Percentiles rank a stretch among this genome's conserved stretches.
phyloP scores from a whole-genome alignment of 2,888 invertebrate genomes.

The Monoplex corrugatus region DNA sequence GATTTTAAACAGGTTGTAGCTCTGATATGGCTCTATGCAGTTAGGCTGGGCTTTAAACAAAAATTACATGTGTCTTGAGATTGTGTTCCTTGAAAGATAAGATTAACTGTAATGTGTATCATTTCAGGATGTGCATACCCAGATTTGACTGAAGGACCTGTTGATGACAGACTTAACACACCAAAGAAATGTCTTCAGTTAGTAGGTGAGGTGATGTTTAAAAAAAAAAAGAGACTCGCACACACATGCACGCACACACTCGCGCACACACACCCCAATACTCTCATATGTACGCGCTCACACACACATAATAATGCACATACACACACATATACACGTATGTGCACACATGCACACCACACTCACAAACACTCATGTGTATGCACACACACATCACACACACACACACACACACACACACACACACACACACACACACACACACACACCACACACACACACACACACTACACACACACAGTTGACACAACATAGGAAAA shows the following conservation, averaged over 20 bases:
- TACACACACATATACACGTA: not conserved
- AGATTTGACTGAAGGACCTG: slow-evolving; percentile 75
- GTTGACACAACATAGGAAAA: no score
- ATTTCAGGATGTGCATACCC: slow-evolving; percentile 78
- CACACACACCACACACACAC: not conserved
- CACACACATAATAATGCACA: not conserved
- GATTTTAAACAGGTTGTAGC: no score
- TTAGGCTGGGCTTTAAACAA: no score
- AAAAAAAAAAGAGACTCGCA: no score
- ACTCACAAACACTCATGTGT: not conserved
- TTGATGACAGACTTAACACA: slow-evolving; percentile 75
- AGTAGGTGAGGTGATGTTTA: slow-evolving; percentile 82
- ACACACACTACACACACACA: not conserved
- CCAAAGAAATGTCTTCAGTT: slow-evolving; percentile 86
- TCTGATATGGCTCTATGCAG: no score
- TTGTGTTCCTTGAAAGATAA: no score
- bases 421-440: not conserved
- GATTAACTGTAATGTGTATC: not conserved
- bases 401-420: not conserved
- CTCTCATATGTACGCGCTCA: not conserved
- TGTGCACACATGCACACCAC: not conserved
- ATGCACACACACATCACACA: not conserved
- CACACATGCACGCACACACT: no score
- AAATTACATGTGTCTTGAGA: no score
- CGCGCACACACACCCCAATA: not conserved